Percentiles rank a stretch among this genome's conserved stretches.
Evolutionary conservation across 2,888 invertebrate genomes (phyloP).

Genomic region (Netelia virgata): DNA sequence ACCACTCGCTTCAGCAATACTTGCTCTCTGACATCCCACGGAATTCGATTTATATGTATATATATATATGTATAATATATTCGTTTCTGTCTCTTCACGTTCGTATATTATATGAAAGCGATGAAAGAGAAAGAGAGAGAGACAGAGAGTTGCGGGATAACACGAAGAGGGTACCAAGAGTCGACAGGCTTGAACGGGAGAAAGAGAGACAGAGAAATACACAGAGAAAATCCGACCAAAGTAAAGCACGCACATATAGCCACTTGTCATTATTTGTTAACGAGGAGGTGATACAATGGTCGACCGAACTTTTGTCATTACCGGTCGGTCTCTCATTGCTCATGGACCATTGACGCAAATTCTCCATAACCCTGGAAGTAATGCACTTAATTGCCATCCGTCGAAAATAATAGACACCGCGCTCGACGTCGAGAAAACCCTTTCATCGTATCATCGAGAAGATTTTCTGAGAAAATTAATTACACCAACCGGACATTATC

Average conservation of each 20-base stretch:
- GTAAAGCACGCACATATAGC: slow-evolving; percentile 5
- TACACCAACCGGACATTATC: too few species aligned
- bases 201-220: slow-evolving; percentile 28
- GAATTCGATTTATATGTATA: slow-evolving; percentile 17
- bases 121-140: background rate
- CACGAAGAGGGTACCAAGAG: background rate
- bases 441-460: too few species aligned
- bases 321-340: slow-evolving; percentile 11
- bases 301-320: slow-evolving; percentile 63
- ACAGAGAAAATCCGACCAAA: background rate
- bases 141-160: slow-evolving; percentile 1
- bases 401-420: background rate
- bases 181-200: slow-evolving; percentile 13
- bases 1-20: slow-evolving; percentile 29
- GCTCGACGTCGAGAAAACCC: background rate
- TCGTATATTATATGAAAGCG: background rate
- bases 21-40: slow-evolving; percentile 30
- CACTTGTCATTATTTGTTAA: slow-evolving; percentile 54
- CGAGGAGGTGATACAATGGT: slow-evolving; percentile 35
- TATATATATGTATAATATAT: background rate
- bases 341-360: slow-evolving; percentile 30
- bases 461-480: too few species aligned
- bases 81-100: too few species aligned
- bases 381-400: slow-evolving; percentile 9
- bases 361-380: slow-evolving; percentile 12